Evolutionary conservation across 1,140 invertebrate species (phyloP), one percentile per base, ranked within the genome.

Genomic region (Macrocentrus cingulum): DNA sequence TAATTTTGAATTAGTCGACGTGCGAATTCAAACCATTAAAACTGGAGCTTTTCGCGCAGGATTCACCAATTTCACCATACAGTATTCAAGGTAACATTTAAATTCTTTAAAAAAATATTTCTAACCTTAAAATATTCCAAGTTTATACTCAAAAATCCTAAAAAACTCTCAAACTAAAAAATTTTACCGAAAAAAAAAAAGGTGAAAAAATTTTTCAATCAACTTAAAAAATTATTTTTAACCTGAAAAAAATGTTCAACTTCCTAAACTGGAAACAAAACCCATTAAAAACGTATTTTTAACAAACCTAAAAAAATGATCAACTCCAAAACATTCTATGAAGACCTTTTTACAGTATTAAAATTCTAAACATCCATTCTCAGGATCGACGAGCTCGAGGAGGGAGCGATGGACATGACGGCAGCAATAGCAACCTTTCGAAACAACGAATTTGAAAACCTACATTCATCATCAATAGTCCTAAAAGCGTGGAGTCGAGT

Each of bases 401-500:
- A 76, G 16, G 84, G 82, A 34, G 87, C 85, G 7, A 83, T 90
- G 54, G 83, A 85, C 49, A 80, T 83, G 7, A 85, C 84, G 8
- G 82, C 84, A 3, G 86, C 83, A 1, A 81, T 78, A 0, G 83
- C 86, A 3, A 79, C 76, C 7, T 82, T 91, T 15, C 77, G 77
- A 23, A 80, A 85, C 63, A 87, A 86, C 69, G 76, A 83, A 46
- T 87, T 91, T 60, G 72, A 81, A 32, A 75, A 73, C 15, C 76
- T 90, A 3, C 74, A 77, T 16, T 72, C 76, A 8, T 72, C 72
- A 22, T 83, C 84, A 15, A 82, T 89, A 22, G 77, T 78, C 15
- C 68, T 91, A 7, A 77, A 82, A 5, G 80, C 85, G 4, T 88
- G 86, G 84, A 88, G 84, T 65, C 81, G 75, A 58, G 77, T 89